Percentiles rank a stretch among this genome's conserved stretches.
phyloP scores from a whole-genome alignment of 2,888 invertebrate genomes.

The Auanema sp. region DNA sequence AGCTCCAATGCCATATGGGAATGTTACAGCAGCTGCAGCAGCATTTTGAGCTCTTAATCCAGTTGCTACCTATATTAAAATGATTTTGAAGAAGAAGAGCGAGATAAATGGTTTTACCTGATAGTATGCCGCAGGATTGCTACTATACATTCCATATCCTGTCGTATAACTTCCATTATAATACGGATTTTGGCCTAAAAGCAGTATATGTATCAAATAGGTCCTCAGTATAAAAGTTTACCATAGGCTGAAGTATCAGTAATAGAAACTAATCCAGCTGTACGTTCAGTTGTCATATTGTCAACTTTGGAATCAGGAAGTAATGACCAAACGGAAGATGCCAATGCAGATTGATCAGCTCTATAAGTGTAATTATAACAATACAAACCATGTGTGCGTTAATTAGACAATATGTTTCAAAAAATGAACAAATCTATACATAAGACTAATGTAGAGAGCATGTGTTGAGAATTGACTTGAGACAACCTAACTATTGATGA shows the following conservation, averaged over 20 bases:
- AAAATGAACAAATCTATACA: no score
- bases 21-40: conserved; percentile 11
- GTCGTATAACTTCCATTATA: conserved; percentile 25
- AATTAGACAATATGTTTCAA: no score
- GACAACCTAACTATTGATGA: no score
- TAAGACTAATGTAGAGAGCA: no score
- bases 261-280: conserved; percentile 6
- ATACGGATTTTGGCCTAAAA: conserved; percentile 18
- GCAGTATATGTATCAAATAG: not conserved
- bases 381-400: no score
- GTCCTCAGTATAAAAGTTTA: no score
- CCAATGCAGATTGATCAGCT: conserved; percentile 7
- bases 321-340: conserved; percentile 7
- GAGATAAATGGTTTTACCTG: conserved; percentile 11
- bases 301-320: conserved; percentile 5
- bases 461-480: no score
- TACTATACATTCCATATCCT: conserved; percentile 35
- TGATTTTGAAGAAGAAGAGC: not conserved
- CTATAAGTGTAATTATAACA: not conserved
- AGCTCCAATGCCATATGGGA: conserved; percentile 17
- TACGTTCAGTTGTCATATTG: conserved; percentile 8
- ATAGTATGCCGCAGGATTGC: conserved; percentile 32
- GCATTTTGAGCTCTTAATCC: conserved; percentile 16
- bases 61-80: conserved; percentile 4
- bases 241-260: conserved; percentile 13